Base-by-base conservation (phyloP, 2,797 vertebrate species). In the Halcyon leucocephala region DNA sequence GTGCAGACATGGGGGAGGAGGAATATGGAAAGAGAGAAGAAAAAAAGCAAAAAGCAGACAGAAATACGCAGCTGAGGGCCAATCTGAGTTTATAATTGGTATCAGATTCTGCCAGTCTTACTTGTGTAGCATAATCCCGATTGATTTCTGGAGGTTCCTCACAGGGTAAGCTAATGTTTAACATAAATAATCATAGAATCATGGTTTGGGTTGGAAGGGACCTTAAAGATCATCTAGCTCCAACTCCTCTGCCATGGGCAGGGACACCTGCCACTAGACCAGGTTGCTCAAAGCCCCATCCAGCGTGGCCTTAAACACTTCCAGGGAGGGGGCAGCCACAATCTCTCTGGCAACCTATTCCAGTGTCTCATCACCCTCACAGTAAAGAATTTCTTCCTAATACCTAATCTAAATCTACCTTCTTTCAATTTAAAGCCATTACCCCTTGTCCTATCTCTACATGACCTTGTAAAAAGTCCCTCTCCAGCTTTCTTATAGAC, bases 71-170 rank as follows among this genome's bases (percentile, higher is more conserved):
- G 58, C 29, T 89, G 73, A 92, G 41, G 86, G 55, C 81, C 71
- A 77, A 26, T 73, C 52, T 65, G 79, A 93, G 48, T 92, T 89
- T 95, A 60, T 73, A 92, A 85, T 13, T 89, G 83, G 58, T 64
- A 80, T 89, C 82, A 82, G 52, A 86, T 86, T 93, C 74, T 96
- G 60, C 71, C 81, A 82, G 39, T 93, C 64, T 89, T 84, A 76
- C 58, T 70, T 5, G 1, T 60, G 71, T 48, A 70, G 81, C 1
- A 3, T 83, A 87, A 72, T 82, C 82, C 39, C 64, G 70, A 71
- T 95, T 62, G 92, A 94, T 96, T 96, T 96, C 86, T 89, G 83
- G 69, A 73, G 41, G 64, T 90, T 96, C 61, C 73, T 93, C 81
- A 25, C 58, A 60, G 80, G 48, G n/a, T 79, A 76, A 96, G 73